Base-by-base conservation (phyloP, 2,113 vertebrate genomes). In the Vidua chalybeata region DNA sequence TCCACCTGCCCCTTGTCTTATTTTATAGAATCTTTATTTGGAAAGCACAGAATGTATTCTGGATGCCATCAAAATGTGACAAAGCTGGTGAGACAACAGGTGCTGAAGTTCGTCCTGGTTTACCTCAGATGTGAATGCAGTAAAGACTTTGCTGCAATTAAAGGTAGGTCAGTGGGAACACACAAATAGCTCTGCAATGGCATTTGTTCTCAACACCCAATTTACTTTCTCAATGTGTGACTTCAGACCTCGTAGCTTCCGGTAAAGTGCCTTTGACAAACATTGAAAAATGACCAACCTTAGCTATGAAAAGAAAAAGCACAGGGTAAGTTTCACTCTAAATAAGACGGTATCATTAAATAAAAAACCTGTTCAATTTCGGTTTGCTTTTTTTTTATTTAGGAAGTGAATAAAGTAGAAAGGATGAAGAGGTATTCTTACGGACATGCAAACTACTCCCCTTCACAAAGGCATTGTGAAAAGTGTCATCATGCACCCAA, bases 251-350 rank as follows among this genome's bases (percentile, higher is more conserved):
- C 0, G 0, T 33, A 35, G 86, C 39, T 78, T 52, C 64, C 75
- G 49, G 33, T 66, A 49, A 7, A 80, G 37, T 46, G 43, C 33
- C 46, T 62, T 51, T 56, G 66, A 45, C 10, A 75, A 86, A 87
- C 0, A 1, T 5, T 16, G 22, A 28, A 45, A 61, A 82, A 27
- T 0, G 1, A 85, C n/a, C 9, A 20, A 26, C 8, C 24, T 46
- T 12, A 61, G 64, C 24, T 31, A 14, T 26, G 27, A 52, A 64
- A 82, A 63, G 39, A 45, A 61, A 78, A 93, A 78, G 43, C 55
- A 78, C 35, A 15, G 81, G 81, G 61, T 93, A 87, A 84, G 84
- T 78, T 82, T 84, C 54, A 39, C 15, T 87, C 33, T 52, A 75
- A 81, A 45, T 54, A 35, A 78, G 75, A 55, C 20, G 18, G 8